phyloP scores from a whole-genome alignment of 2,113 vertebrate species.

The Sturnus vulgaris region DNA sequence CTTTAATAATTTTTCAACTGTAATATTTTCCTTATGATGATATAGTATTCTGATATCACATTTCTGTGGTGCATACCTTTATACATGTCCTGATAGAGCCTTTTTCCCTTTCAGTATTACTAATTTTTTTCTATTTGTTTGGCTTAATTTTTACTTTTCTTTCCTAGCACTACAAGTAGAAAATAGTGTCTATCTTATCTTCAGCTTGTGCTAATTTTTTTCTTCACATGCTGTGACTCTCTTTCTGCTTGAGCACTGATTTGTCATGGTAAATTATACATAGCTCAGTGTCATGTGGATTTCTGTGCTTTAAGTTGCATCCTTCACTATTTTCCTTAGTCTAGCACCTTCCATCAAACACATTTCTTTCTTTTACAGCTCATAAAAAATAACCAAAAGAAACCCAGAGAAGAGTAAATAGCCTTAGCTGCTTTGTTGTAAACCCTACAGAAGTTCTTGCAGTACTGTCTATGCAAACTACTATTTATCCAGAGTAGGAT shows the following conservation, averaged over 20 bases:
- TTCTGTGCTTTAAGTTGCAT: slow-evolving; percentile 15
- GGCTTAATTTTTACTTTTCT: background rate
- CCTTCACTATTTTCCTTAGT: background rate
- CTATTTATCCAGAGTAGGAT: background rate
- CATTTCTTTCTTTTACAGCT: background rate
- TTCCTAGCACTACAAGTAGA: background rate
- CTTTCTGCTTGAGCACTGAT: slow-evolving; percentile 27
- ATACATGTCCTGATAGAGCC: background rate
- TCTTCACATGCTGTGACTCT: slow-evolving; percentile 37
- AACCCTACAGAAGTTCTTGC: background rate
- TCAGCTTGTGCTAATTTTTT: slow-evolving; percentile 29
- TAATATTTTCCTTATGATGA: background rate
- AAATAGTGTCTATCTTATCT: slow-evolving; percentile 15
- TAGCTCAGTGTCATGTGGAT: background rate
- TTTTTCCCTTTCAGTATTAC: background rate
- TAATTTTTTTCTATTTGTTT: background rate
- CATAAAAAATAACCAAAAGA: background rate
- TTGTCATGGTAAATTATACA: slow-evolving; percentile 54
- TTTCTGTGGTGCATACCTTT: background rate
- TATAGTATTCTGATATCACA: background rate
- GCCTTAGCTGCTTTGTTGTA: background rate
- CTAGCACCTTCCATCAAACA: background rate
- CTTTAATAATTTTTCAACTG: background rate
- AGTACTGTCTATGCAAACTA: background rate
- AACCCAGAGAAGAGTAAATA: background rate